Percentiles rank a stretch among this genome's conserved stretches.
These are phyloP conservation scores for Phyllopteryx taeniolatus DNA, from an alignment of 2,113 vertebrate species.

Conservation along the genomic window DNA sequence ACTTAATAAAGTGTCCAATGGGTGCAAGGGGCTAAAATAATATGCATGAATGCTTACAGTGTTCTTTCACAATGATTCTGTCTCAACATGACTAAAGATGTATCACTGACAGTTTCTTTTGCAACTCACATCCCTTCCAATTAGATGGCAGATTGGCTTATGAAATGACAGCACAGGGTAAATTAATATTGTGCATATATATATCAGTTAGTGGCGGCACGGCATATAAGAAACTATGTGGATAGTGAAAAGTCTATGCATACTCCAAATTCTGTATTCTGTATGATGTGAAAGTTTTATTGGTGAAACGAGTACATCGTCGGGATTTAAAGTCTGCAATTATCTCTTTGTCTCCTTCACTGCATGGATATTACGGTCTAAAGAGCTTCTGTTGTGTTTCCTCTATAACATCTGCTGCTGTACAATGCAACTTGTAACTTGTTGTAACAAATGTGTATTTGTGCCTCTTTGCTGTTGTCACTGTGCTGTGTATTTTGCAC, in stretches of 20 bases:
- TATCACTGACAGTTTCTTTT: no score
- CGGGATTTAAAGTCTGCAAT: not conserved
- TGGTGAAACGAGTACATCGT: not conserved
- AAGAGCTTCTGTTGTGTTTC: not conserved
- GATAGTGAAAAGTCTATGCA: no score
- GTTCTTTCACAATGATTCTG: not conserved
- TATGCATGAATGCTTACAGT: conserved; percentile 33
- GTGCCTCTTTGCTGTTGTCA: conserved; percentile 19
- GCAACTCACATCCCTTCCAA: no score
- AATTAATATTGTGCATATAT: no score
- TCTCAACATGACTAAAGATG: not conserved
- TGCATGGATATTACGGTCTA: not conserved
- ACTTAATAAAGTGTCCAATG: no score
- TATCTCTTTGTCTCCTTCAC: not conserved
- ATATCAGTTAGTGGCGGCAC: no score
- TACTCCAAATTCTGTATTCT: not conserved
- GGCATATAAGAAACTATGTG: no score
- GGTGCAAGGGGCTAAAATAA: not conserved
- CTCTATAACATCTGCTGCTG: not conserved
- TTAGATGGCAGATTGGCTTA: no score
- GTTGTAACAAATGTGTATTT: conserved; percentile 12
- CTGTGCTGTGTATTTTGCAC: not conserved
- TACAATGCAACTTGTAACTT: conserved; percentile 16
- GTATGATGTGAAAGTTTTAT: not conserved
- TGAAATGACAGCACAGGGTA: no score